Conservation (phyloP, 2,888 invertebrate species). For the Caenorhabditis sp. region DNA sequence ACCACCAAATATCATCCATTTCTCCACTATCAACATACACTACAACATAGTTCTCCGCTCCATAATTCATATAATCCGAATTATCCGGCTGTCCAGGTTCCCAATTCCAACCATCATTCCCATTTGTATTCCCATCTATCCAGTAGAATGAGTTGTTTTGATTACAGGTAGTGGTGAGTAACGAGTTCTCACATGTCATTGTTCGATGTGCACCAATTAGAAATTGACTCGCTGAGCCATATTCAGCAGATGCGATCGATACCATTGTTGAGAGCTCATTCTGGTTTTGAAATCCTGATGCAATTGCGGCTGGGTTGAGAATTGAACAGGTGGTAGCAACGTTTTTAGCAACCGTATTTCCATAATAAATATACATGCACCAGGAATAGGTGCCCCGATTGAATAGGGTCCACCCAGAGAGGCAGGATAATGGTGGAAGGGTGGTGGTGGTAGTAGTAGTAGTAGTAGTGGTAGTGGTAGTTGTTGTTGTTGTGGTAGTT, state of each 20-base stretch:
- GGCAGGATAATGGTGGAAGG: neutral
- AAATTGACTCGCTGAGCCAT: neutral
- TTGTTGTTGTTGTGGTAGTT: neutral
- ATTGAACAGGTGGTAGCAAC: neutral
- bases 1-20: too few relatives aligned
- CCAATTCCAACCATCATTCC: constrained; percentile 7
- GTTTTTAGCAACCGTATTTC: neutral
- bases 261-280: neutral
- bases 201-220: neutral
- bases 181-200: neutral
- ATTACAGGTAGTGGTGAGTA: neutral
- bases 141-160: constrained; percentile 1
- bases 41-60: too few relatives aligned
- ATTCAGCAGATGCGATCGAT: too few relatives aligned
- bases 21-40: too few relatives aligned
- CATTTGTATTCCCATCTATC: constrained; percentile 15
- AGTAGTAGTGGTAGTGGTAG: neutral
- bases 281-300: neutral
- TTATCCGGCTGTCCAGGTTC: constrained; percentile 14
- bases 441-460: neutral
- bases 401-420: neutral
- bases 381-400: neutral
- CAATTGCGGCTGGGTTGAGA: neutral
- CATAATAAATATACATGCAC: neutral
- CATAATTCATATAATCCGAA: too few relatives aligned